phyloP scores from a whole-genome alignment of 2,797 vertebrate species.

The Trematomus bernacchii region DNA sequence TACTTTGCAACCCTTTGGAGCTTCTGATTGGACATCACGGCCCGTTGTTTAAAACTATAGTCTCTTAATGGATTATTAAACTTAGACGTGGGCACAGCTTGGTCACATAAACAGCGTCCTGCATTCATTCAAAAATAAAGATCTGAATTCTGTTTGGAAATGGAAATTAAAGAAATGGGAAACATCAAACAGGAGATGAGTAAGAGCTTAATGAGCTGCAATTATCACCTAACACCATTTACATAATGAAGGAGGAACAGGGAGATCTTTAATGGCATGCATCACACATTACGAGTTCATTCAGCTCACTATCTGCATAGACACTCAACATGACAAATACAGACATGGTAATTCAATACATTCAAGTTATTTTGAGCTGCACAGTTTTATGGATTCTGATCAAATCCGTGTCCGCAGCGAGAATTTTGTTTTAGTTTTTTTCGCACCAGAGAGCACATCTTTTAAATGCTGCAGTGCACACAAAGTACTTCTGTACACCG shows the following conservation, averaged over 20 bases:
- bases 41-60: neutral
- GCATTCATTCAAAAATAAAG: neutral
- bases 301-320: neutral
- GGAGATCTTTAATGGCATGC: neutral
- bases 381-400: neutral
- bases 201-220: conserved; percentile 32
- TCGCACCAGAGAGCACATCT: neutral
- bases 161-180: neutral
- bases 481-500: neutral
- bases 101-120: neutral
- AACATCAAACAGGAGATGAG: conserved; percentile 35
- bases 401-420: neutral
- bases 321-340: neutral
- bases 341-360: neutral
- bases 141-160: neutral
- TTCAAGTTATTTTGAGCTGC: neutral
- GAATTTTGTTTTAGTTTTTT: too few relatives aligned
- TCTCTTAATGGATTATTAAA: neutral
- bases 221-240: conserved; percentile 39
- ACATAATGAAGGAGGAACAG: conserved; percentile 39
- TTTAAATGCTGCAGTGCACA: neutral
- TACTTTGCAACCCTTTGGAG: too few relatives aligned
- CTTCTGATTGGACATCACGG: too few relatives aligned
- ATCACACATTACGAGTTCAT: neutral
- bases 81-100: neutral